Evolutionary conservation across 2,797 vertebrate genomes (phyloP).

Genomic region (Sarcophilus harrisii): DNA sequence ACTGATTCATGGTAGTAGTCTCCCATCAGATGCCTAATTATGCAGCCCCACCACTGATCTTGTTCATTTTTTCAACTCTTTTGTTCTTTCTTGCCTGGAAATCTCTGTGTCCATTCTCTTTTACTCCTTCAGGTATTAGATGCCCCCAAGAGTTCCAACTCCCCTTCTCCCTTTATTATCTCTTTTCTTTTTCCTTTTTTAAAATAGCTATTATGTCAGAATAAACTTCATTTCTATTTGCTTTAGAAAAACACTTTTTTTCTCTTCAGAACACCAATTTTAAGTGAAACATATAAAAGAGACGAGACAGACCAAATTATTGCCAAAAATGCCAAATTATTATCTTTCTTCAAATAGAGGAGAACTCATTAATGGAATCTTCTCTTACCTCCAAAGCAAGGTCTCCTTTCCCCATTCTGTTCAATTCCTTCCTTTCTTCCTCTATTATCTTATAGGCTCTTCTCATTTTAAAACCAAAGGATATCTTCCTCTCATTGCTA

Average conservation of each 20-base stretch:
- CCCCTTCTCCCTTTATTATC: not conserved
- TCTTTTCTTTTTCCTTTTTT: not conserved
- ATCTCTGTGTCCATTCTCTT: not conserved
- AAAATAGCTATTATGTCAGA: too few species aligned
- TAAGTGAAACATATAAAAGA: too few species aligned
- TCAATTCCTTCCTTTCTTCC: not conserved
- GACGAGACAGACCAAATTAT: too few species aligned
- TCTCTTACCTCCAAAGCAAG: not conserved
- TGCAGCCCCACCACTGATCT: not conserved
- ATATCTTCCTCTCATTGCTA: not conserved
- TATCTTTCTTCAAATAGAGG: not conserved
- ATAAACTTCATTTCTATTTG: too few species aligned
- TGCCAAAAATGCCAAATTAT: too few species aligned
- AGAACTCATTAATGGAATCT: not conserved
- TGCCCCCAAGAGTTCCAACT: not conserved
- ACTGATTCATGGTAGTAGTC: not conserved
- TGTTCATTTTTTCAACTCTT: not conserved
- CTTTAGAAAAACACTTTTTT: too few species aligned
- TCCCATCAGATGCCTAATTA: not conserved
- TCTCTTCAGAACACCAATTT: too few species aligned
- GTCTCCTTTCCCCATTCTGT: not conserved
- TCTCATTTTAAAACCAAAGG: not conserved
- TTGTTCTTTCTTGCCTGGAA: not conserved
- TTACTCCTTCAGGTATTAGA: not conserved
- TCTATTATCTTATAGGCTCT: not conserved